Evolutionary conservation across 1,140 invertebrate genomes (phyloP), one percentile per base, ranked within the genome.

Genomic region (Oncopodura yosiiana): DNA sequence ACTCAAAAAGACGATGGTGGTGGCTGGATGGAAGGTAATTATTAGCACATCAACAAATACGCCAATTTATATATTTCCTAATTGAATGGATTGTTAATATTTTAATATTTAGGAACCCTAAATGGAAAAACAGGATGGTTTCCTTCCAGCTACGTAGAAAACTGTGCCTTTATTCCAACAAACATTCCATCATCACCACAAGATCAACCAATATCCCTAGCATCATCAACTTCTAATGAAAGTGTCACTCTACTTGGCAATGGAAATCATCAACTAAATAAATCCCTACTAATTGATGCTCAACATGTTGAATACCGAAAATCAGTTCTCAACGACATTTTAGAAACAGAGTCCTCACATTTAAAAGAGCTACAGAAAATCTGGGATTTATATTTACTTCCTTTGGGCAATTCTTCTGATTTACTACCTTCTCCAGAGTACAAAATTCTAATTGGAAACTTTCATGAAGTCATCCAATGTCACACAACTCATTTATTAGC

Each of bases 61-160:
- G n/a, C n/a, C n/a, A n/a, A n/a, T n/a, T n/a, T n/a, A n/a, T n/a
- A n/a, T n/a, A n/a, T n/a, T n/a, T n/a, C n/a, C n/a, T n/a, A n/a
- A n/a, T n/a, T n/a, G n/a, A n/a, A n/a, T n/a, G n/a, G n/a, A n/a
- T n/a, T n/a, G n/a, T n/a, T n/a, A n/a, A n/a, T n/a, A n/a, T n/a
- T 16, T 44, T 8, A 11, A 21, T 18, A 9, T 45, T 6, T 29
- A 48, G 37, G 59, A 2, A 96, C 92, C 2, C 73, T 95, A 18
- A 81, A 86, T 59, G 92, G 90, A 45, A 87, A 88, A 69, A 95
- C 93, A 58, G 94, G 93, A 62, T 98, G 94, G 94, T 98, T 98
- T 75, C 94, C 94, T 56, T 90, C 88, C 62, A 94, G 96, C 73
- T 97, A 95, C 79, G 91, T 95, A 18, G 87, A 84, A 66, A 89